These are phyloP conservation scores for Anniella stebbinsi DNA, from an alignment of 2,797 vertebrate genomes.

Conservation along the genomic window DNA sequence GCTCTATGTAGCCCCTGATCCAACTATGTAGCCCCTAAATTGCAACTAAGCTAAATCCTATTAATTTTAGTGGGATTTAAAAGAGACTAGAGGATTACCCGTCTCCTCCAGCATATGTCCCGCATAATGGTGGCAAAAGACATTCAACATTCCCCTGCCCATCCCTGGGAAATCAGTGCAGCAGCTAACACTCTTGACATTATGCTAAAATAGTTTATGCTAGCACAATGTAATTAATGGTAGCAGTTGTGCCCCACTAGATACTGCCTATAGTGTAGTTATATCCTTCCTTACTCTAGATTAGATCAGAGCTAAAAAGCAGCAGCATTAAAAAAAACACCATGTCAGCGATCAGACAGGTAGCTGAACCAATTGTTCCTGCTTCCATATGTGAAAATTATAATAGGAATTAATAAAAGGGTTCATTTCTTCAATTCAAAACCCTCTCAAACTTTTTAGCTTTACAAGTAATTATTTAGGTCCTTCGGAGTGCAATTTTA, in stretches of 20 bases:
- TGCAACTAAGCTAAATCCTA: neutral
- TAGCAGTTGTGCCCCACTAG: no score
- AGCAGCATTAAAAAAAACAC: neutral
- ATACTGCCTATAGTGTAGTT: neutral
- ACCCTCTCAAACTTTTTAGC: neutral
- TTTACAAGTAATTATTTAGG: neutral
- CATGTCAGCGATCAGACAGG: neutral
- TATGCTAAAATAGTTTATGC: no score
- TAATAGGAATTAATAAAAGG: neutral
- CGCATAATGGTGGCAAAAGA: neutral
- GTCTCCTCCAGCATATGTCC: neutral
- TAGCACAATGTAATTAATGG: no score
- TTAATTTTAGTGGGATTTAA: slow-evolving; percentile 3
- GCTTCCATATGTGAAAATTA: neutral
- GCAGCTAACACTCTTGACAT: no score
- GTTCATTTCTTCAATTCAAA: neutral
- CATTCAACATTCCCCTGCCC: neutral
- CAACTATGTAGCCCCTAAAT: no score
- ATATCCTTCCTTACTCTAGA: neutral
- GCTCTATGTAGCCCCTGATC: neutral
- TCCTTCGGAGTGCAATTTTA: neutral
- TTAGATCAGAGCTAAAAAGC: neutral
- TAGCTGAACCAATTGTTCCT: neutral
- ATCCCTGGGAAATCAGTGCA: neutral
- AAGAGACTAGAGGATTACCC: neutral